Percentiles rank a stretch among this genome's conserved stretches.
phyloP scores from a whole-genome alignment of 2,797 vertebrate genomes.

The Rhinatrema bivittatum region DNA sequence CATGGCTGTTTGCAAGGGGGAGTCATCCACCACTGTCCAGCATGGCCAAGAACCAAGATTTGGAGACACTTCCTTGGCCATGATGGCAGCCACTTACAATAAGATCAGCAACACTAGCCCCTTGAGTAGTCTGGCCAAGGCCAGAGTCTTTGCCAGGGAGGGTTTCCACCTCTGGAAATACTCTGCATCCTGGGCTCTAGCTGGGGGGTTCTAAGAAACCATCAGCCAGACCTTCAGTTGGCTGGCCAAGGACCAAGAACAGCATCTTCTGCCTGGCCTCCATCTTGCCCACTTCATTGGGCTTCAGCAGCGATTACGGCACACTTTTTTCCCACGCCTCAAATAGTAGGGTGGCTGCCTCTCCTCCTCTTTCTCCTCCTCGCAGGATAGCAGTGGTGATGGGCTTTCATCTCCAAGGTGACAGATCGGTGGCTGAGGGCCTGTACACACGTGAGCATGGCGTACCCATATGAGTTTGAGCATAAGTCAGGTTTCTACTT shows the following conservation, averaged over 20 bases:
- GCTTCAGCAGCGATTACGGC: slow-evolving; percentile 94
- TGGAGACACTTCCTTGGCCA: slow-evolving; percentile 96
- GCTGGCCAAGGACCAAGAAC: slow-evolving; percentile 77
- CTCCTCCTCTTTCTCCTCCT: no score
- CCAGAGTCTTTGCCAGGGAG: slow-evolving; percentile 95
- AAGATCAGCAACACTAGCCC: slow-evolving; percentile 98
- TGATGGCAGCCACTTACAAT: slow-evolving; percentile 98
- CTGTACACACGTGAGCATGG: slow-evolving; percentile 98
- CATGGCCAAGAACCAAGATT: slow-evolving; percentile 98
- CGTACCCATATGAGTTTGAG: slow-evolving; percentile 97
- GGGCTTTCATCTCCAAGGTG: slow-evolving; percentile 97
- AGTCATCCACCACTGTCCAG: no score
- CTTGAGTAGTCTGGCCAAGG: slow-evolving; percentile 90
- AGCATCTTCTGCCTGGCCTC: slow-evolving; percentile 97
- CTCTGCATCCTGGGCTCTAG: slow-evolving; percentile 90
- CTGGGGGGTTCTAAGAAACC: slow-evolving; percentile 86
- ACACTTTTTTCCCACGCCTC: slow-evolving; percentile 90
- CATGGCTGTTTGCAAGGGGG: no score
- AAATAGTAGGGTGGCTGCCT: no score
- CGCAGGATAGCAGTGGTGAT: slow-evolving; percentile 94
- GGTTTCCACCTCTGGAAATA: slow-evolving; percentile 98
- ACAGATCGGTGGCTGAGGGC: slow-evolving; percentile 85
- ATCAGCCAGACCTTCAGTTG: slow-evolving; percentile 81
- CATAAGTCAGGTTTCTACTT: slow-evolving; percentile 98
- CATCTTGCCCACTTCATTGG: slow-evolving; percentile 91